Evolutionary conservation across 37 sponge, comb jelly and placozoan species (phyloP).

Genomic region (Beroe forskalii): DNA sequence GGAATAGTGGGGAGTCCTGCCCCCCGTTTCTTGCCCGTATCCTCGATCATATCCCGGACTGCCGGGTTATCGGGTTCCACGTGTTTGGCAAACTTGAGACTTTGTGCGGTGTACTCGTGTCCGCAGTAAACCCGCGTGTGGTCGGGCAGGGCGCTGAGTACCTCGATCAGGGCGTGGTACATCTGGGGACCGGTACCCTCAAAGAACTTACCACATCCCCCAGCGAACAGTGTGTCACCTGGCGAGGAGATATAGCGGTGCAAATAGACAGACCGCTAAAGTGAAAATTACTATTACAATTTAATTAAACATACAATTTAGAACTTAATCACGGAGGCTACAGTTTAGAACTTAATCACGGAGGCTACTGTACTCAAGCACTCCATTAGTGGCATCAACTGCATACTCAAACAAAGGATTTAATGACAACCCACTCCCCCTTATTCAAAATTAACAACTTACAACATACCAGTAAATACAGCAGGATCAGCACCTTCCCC

Average conservation of each 20-base stretch:
- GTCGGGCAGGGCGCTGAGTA: slow-evolving; percentile 77
- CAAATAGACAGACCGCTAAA: too few species aligned
- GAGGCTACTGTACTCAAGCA: too few species aligned
- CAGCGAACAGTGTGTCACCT: slow-evolving; percentile 96
- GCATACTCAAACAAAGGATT: too few species aligned
- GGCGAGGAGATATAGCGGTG: too few species aligned
- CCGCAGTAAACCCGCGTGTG: slow-evolving; percentile 97
- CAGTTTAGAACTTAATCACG: too few species aligned
- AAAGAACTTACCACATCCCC: slow-evolving; percentile 96
- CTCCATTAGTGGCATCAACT: too few species aligned
- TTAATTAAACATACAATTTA: too few species aligned
- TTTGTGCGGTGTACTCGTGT: slow-evolving; percentile 87
- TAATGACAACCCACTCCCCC: too few species aligned
- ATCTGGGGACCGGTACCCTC: slow-evolving; percentile 96
- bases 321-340: too few species aligned
- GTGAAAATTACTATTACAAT: too few species aligned
- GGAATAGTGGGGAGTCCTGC: slow-evolving; percentile 82
- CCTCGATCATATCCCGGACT: slow-evolving; percentile 72
- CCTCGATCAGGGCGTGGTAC: slow-evolving; percentile 86
- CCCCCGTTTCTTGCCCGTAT: slow-evolving; percentile 73
- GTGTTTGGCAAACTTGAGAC: slow-evolving; percentile 78
- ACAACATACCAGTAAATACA: slow-evolving; percentile 95
- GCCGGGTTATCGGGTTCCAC: slow-evolving; percentile 85
- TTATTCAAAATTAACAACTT: too few species aligned
- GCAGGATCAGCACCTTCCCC: slow-evolving; percentile 70